Evolutionary conservation across 2,888 invertebrate species (phyloP), one percentile per base, ranked within the genome.

Genomic region (Chrysotoxum bicinctum): DNA sequence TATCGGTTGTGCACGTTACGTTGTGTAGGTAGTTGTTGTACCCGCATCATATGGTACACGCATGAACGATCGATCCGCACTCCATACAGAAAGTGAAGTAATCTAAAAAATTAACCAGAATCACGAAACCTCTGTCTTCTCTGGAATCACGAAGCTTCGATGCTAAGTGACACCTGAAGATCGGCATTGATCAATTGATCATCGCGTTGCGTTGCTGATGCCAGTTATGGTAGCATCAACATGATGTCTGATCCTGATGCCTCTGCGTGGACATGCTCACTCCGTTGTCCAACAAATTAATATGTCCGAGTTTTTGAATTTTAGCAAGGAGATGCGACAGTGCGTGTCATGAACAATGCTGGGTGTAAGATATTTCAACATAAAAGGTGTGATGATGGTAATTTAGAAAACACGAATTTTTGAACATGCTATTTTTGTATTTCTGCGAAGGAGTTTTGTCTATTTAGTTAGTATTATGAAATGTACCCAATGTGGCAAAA

Each of bases 241-340:
- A 76, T 64, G 48, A 56, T 64, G 74, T 74, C 69, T 75, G 58
- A 35, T 58, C 69, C 69, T 75, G 58, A 35, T 58, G 83, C 74
- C 54, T 79, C 73, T 45, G 69, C 52, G 77, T 40, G 69, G 37
- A 56, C 83, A 84, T 84, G 83, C 75, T 79, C 64, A 70, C 70
- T 66, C 43, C 26, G 56, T 45, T 79, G 83, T 79, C 79, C 64
- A 62, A 84, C 79, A 84, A 79, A 84, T 84, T 84, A 84, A 84
- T 84, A 79, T 58, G 83, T 74, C 35, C 37, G 70, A 58, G 58
- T 58, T n/a, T 45, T 70, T 69, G 40, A 43, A 52, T 43, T 58
- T 68, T 16, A 19, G 56, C 69, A 66, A 66, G 40, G 19, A 58
- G 66, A 66, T 84, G 58, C 70, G 83, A 74, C 69, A 58, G 66